Conservation (phyloP, 2,888 invertebrate genomes). For the Andrena chrysosceles region DNA sequence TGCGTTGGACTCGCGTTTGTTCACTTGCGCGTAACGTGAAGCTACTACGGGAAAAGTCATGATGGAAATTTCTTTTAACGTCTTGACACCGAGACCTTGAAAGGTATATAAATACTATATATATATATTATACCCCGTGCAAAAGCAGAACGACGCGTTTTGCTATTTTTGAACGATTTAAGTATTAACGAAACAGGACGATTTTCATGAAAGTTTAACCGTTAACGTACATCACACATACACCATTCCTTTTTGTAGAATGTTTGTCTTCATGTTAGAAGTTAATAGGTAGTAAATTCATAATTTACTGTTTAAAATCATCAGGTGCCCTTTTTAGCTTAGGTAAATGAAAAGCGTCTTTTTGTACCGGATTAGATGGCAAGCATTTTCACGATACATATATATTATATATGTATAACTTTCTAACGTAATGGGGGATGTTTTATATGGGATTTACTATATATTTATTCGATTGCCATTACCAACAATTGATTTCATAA, state of each 20-base stretch:
- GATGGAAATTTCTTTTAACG: constrained; percentile 39
- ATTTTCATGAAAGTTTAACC: constrained; percentile 60
- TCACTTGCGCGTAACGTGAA: constrained; percentile 58
- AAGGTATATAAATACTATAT: constrained; percentile 40
- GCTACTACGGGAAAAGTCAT: constrained; percentile 39
- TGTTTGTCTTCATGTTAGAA: constrained; percentile 66
- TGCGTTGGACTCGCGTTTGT: constrained; percentile 13
- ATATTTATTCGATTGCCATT: constrained; percentile 50
- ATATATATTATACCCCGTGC: constrained; percentile 30
- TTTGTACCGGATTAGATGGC: constrained; percentile 62
- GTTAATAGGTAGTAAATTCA: constrained; percentile 59
- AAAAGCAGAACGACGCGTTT: constrained; percentile 40
- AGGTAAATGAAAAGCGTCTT: constrained; percentile 41
- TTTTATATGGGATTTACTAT: constrained; percentile 58
- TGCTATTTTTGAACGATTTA: constrained; percentile 60
- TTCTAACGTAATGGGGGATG: constrained; percentile 44
- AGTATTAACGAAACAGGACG: constrained; percentile 60
- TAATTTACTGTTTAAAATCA: constrained; percentile 59
- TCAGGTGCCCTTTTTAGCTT: constrained; percentile 63
- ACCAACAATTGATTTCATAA: constrained; percentile 45
- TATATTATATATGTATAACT: constrained; percentile 13
- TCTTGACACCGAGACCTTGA: constrained; percentile 38
- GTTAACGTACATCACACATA: constrained; percentile 59
- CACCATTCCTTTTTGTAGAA: constrained; percentile 68
- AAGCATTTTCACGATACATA: constrained; percentile 51